These are phyloP conservation scores for Fundulus diaphanus DNA, from an alignment of 2,797 vertebrate species.

Conservation along the genomic window DNA sequence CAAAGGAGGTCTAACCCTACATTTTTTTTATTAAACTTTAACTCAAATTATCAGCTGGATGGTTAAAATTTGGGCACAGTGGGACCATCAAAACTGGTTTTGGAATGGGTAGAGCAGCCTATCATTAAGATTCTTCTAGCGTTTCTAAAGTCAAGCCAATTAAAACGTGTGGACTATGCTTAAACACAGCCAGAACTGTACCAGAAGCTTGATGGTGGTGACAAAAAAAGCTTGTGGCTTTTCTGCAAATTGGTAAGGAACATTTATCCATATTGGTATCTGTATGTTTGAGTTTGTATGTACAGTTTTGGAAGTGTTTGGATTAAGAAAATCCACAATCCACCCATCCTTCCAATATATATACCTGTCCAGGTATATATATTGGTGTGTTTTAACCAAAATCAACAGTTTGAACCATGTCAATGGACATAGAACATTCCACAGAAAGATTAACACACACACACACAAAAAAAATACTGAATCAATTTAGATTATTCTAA, in stretches of 20 bases:
- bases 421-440: background rate
- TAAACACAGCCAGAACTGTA: background rate
- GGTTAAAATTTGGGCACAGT: background rate
- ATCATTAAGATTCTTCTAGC: no score
- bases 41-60: no score
- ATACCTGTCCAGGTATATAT: no score
- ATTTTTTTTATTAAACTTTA: no score
- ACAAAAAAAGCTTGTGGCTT: background rate
- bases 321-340: background rate
- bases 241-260: background rate
- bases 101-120: background rate
- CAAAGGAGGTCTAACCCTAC: no score
- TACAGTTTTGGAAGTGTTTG: background rate
- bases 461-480: background rate
- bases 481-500: background rate
- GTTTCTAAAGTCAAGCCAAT: no score
- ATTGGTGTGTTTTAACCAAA: background rate
- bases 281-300: background rate
- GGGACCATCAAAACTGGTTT: background rate
- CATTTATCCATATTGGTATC: background rate
- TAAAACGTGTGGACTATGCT: no score
- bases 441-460: no score
- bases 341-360: no score
- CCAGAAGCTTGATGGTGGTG: background rate
- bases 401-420: background rate